Percentiles rank a stretch among this genome's conserved stretches.
Conservation (phyloP, 2,797 vertebrate species). For the Manis pentadactyla region DNA sequence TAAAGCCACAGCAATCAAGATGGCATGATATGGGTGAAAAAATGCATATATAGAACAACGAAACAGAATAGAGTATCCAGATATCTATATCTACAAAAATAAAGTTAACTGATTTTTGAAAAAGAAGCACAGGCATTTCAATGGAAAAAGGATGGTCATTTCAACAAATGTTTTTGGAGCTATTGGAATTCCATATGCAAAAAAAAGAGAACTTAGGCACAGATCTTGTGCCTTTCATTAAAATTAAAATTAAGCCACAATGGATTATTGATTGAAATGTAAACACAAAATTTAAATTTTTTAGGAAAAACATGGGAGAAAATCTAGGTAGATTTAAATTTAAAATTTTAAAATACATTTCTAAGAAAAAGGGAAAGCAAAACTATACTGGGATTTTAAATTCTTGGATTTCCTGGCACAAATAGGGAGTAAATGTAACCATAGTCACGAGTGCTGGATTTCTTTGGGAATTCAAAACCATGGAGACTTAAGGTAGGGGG, state of each 20-base stretch:
- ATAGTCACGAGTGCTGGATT: too few species aligned
- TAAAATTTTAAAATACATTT: background rate
- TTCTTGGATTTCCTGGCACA: too few species aligned
- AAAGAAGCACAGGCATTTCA: background rate
- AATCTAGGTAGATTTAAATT: background rate
- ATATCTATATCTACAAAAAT: background rate
- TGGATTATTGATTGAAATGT: background rate
- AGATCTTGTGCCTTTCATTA: background rate
- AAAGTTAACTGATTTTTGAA: background rate
- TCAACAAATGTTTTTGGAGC: background rate
- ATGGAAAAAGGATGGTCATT: background rate
- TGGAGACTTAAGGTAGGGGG: too few species aligned
- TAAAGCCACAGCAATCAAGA: background rate
- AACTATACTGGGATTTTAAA: too few species aligned
- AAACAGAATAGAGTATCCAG: background rate
- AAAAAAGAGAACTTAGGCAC: background rate
- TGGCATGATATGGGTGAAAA: background rate
- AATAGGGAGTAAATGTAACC: too few species aligned
- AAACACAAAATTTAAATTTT: background rate
- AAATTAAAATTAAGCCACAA: background rate
- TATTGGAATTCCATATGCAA: background rate
- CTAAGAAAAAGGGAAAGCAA: background rate
- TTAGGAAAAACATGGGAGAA: background rate
- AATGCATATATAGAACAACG: background rate
- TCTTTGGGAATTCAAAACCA: too few species aligned